Conservation (phyloP, 2,113 vertebrate genomes). For the Mesembrinibis cayennensis region DNA sequence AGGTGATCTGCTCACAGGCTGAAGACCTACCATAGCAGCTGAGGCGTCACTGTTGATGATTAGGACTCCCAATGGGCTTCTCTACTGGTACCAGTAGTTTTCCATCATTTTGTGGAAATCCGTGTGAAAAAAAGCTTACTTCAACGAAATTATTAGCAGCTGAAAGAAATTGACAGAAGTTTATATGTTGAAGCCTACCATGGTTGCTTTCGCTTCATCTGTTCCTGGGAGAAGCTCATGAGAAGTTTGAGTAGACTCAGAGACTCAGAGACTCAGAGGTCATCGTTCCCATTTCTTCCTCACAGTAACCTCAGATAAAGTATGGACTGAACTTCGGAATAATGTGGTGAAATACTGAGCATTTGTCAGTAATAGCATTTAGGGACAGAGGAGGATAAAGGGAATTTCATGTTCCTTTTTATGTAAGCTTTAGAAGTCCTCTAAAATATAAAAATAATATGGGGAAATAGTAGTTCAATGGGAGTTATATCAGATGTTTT, state of each 20-base stretch:
- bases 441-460: background rate
- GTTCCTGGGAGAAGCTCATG: background rate
- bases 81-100: background rate
- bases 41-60: background rate
- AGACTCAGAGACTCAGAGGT: background rate
- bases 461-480: background rate
- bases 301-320: background rate
- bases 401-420: background rate
- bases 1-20: background rate
- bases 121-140: background rate
- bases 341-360: rapidly evolving
- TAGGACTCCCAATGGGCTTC: background rate
- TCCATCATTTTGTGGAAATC: background rate
- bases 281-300: background rate
- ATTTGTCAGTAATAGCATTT: background rate
- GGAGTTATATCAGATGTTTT: background rate
- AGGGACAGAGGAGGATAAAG: background rate
- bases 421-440: background rate
- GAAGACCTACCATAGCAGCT: background rate
- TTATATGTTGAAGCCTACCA: background rate
- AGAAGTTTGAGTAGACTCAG: background rate
- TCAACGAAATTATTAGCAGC: background rate
- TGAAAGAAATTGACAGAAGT: background rate
- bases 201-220: background rate
- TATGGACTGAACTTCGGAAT: background rate